phyloP scores from a whole-genome alignment of 2,888 invertebrate genomes.

The Hipparchia semele region DNA sequence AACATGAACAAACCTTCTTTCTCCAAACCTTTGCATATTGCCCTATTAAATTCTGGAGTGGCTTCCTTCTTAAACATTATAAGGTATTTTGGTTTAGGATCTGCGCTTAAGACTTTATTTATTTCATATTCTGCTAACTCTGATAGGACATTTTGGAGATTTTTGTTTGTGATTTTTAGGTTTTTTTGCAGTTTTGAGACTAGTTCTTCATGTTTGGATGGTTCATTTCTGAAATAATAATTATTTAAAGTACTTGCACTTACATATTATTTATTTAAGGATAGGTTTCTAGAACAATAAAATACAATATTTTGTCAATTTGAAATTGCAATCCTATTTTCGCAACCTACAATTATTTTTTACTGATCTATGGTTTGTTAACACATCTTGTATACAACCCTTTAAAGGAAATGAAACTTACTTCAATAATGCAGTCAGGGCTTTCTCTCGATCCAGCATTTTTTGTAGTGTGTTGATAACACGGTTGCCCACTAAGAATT shows the following conservation, averaged over 20 bases:
- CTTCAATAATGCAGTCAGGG: conserved; percentile 88
- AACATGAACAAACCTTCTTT: conserved; percentile 84
- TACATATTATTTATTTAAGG: too few species aligned
- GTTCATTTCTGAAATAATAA: conserved; percentile 84
- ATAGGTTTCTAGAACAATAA: too few species aligned
- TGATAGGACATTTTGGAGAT: conserved; percentile 84
- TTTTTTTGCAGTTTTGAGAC: conserved; percentile 89
- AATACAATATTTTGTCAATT: too few species aligned
- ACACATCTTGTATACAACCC: too few species aligned
- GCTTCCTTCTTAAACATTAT: conserved; percentile 88
- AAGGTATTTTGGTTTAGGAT: conserved; percentile 81
- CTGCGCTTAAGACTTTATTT: conserved; percentile 77
- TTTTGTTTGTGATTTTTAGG: conserved; percentile 85
- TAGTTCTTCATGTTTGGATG: conserved; percentile 87
- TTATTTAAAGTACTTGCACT: background rate
- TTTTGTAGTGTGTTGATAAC: conserved; percentile 84
- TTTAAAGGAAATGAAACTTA: conserved; percentile 63
- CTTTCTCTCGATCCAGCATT: conserved; percentile 86
- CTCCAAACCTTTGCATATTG: conserved; percentile 86
- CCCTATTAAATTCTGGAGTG: conserved; percentile 89
- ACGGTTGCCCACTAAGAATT: conserved; percentile 89
- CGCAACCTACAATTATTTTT: too few species aligned
- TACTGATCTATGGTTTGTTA: too few species aligned
- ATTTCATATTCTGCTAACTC: conserved; percentile 89
- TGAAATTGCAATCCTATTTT: too few species aligned